Evolutionary conservation across 2,113 vertebrate genomes (phyloP).

Genomic region (Paedocypris sp.): DNA sequence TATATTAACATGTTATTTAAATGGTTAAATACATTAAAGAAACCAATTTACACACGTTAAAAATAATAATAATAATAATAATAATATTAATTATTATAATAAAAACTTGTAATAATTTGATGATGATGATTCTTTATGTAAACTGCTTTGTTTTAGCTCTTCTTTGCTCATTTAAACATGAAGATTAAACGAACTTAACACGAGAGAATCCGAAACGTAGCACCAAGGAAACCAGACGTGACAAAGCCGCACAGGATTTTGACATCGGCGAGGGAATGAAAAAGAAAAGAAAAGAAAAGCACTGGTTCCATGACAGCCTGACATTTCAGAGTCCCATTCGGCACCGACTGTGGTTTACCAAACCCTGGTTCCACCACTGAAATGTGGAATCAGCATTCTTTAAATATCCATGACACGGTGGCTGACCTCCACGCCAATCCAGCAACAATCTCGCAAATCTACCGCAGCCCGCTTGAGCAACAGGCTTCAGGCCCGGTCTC

Average conservation of each 20-base stretch:
- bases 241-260: neutral
- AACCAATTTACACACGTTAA: too few species aligned
- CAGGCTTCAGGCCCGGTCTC: neutral
- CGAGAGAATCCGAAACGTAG: too few species aligned
- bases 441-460: neutral
- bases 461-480: neutral
- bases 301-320: constrained; percentile 33
- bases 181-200: too few species aligned
- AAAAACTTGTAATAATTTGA: too few species aligned
- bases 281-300: neutral
- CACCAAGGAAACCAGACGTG: too few species aligned
- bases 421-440: constrained; percentile 35
- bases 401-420: constrained; percentile 48
- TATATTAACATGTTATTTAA: too few species aligned
- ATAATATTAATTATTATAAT: too few species aligned
- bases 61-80: too few species aligned
- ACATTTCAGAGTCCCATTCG: constrained; percentile 56
- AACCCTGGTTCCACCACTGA: constrained; percentile 38
- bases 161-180: too few species aligned
- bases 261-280: neutral
- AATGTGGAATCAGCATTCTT: constrained; percentile 53
- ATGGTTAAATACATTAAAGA: too few species aligned
- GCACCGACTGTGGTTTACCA: constrained; percentile 36
- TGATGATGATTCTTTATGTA: too few species aligned
- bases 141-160: too few species aligned